These are phyloP conservation scores for Araneus ventricosus DNA, from an alignment of 1,140 invertebrate genomes.

Conservation along the genomic window DNA sequence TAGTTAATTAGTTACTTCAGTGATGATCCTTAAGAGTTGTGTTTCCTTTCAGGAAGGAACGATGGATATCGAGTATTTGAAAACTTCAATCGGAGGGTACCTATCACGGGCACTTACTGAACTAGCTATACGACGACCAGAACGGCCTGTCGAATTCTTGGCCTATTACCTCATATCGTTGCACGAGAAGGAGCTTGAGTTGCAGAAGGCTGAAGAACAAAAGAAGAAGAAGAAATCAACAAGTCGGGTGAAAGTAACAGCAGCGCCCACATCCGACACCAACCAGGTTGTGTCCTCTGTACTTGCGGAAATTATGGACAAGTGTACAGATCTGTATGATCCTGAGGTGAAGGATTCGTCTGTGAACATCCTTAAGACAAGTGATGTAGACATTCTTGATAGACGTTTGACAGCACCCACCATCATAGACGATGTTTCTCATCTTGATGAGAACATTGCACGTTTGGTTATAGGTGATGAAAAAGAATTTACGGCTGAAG, in stretches of 20 bases:
- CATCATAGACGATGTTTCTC: neutral
- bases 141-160: conserved; percentile 47
- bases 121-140: conserved; percentile 3
- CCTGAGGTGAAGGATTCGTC: neutral
- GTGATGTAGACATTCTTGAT: neutral
- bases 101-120: neutral
- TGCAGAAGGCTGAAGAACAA: neutral
- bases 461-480: neutral
- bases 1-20: too few species aligned
- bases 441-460: neutral
- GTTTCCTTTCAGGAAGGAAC: neutral
- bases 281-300: neutral
- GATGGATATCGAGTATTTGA: conserved; percentile 56
- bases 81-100: neutral
- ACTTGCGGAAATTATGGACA: neutral
- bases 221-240: neutral
- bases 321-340: neutral
- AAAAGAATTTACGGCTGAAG: neutral
- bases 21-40: too few species aligned
- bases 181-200: conserved; percentile 32
- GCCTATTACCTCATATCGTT: conserved; percentile 46
- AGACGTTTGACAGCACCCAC: neutral
- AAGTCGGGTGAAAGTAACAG: neutral
- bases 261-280: neutral
- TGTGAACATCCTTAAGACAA: neutral